Evolutionary conservation across 2,797 vertebrate genomes (phyloP).

Genomic region (Fistularia commersonii): DNA sequence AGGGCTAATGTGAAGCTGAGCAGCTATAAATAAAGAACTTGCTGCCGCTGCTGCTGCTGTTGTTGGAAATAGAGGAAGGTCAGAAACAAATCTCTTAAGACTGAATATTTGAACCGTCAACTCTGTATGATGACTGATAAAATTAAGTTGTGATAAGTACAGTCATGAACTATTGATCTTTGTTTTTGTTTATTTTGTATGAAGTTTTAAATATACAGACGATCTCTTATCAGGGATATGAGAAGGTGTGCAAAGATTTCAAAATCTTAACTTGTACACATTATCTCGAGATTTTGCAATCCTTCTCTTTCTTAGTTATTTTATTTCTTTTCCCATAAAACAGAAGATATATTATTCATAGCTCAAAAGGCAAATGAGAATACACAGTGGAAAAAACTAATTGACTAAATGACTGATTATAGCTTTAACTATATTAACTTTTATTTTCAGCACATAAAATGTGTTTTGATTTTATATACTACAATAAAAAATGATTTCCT

Average conservation of each 20-base stretch:
- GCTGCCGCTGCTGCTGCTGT: slow-evolving; percentile 38
- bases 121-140: slow-evolving; percentile 1
- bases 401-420: too few relatives aligned
- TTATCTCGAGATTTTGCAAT: slow-evolving; percentile 24
- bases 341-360: slow-evolving; percentile 2
- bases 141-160: slow-evolving; percentile 2
- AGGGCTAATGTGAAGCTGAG: slow-evolving; percentile 51
- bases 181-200: not conserved
- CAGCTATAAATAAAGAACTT: slow-evolving; percentile 73
- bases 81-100: slow-evolving; percentile 11
- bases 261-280: slow-evolving; percentile 32
- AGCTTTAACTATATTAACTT: too few relatives aligned
- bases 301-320: not conserved
- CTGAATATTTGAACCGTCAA: slow-evolving; percentile 5
- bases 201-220: not conserved
- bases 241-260: slow-evolving; percentile 39
- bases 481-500: too few relatives aligned
- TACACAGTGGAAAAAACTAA: too few relatives aligned
- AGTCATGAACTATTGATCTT: not conserved
- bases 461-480: too few relatives aligned
- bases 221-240: slow-evolving; percentile 10
- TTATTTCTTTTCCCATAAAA: not conserved
- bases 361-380: not conserved
- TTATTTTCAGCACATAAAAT: too few relatives aligned
- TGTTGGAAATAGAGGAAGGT: slow-evolving; percentile 21